Base-by-base conservation (phyloP, 1,140 invertebrate species). In the Drosophila sturtevanti region DNA sequence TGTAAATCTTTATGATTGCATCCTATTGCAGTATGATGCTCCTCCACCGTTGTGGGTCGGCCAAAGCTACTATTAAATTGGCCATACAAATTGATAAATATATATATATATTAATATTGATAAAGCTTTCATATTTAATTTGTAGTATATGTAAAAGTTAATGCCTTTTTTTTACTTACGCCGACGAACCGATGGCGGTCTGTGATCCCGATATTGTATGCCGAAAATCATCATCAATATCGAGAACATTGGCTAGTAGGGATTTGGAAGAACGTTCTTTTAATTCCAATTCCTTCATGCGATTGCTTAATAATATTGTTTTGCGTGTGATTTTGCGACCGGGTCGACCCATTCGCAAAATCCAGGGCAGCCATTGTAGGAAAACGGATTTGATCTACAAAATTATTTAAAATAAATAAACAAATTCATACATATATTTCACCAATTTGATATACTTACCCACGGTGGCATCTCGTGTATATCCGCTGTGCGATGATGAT, bases 401-500 rank as follows among this genome's bases (percentile, higher is more conserved):
- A 12, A 11, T 1, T 11, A 12, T 12, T 12, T 11, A 37, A 37
- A 37, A 0, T 10, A 16, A 72, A 69, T 7, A 6, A 16, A 14
- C 22, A 22, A 51, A 24, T 3, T 65, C 10, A 72, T 9, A 10
- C 11, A 11, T 35, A 12, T 14, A 22, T 35, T 11, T n/a, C 2
- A 16, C n/a, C 12, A 10, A 0, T 5, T 48, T 21, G 1, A 18
- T 4, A 9, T n/a, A 94, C 95, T 96, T 94, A 99, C 98, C 97
- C 97, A 99, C 90, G 95, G 94, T 72, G 98, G 97, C 98, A 99
- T 99, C 91, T 97, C 96, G 92, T 99, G 98, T 91, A 97, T 99
- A 91, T 99, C 98, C 37, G 98, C 97, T 77, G 96, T 98, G 86
- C 98, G 95, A 93, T 99, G 98, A 94, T 99, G 99, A 93, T 98